Percentiles rank a stretch among this genome's conserved stretches.
Conservation (phyloP, 2,888 invertebrate genomes). For the Cheilosia vulpina region DNA sequence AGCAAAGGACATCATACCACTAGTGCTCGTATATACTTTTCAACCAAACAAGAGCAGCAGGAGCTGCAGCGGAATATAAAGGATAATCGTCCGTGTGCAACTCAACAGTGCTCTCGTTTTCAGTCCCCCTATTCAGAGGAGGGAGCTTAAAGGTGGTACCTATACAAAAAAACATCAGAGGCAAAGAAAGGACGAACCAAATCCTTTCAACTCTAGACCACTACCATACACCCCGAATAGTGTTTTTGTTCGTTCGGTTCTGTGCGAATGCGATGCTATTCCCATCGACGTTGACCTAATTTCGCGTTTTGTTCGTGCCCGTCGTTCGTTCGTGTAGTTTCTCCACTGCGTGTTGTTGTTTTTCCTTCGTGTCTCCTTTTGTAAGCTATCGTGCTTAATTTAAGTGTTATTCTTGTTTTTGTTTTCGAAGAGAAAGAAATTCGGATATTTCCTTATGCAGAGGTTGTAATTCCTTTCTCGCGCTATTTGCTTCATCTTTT, state of each 20-base stretch:
- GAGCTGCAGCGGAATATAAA: slow-evolving; percentile 31
- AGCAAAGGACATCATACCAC: slow-evolving; percentile 24
- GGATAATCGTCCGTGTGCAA: slow-evolving; percentile 70
- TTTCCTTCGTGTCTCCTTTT: slow-evolving; percentile 31
- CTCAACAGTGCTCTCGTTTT: slow-evolving; percentile 57
- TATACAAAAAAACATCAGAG: slow-evolving; percentile 4
- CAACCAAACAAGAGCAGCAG: slow-evolving; percentile 27
- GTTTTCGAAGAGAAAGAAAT: slow-evolving; percentile 22
- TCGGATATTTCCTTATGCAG: slow-evolving; percentile 37
- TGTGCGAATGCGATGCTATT: slow-evolving; percentile 55
- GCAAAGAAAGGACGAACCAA: slow-evolving; percentile 43
- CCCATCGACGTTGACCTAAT: slow-evolving; percentile 69
- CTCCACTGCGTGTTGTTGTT: slow-evolving; percentile 20
- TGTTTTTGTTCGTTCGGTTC: slow-evolving; percentile 61
- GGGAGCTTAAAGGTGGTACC: slow-evolving; percentile 22
- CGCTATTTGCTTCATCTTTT: slow-evolving; percentile 46
- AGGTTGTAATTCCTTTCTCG: not conserved
- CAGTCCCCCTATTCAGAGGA: slow-evolving; percentile 19
- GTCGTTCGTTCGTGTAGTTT: slow-evolving; percentile 27
- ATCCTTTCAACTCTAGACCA: slow-evolving; percentile 56
- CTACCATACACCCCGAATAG: slow-evolving; percentile 33
- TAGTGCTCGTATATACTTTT: slow-evolving; percentile 26
- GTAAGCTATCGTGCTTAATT: slow-evolving; percentile 39
- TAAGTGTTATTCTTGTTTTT: slow-evolving; percentile 44
- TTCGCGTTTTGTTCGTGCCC: slow-evolving; percentile 62